Evolutionary conservation across 2,113 vertebrate species (phyloP).

Genomic region (Aplodontia rufa): DNA sequence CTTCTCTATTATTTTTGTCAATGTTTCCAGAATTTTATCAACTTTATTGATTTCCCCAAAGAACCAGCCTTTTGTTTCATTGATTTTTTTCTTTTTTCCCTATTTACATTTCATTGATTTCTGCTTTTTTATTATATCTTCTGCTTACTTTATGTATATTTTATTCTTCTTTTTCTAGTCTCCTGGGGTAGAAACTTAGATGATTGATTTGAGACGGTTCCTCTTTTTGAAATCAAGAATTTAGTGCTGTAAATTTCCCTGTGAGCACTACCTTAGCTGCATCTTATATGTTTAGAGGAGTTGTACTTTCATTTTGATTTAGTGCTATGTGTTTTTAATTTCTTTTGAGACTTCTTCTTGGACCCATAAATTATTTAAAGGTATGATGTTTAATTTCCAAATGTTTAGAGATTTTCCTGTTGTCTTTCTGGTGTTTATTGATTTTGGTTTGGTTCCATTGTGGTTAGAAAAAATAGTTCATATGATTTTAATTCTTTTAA

Average conservation of each 20-base stretch:
- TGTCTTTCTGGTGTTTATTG: not conserved
- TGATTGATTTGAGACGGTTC: not conserved
- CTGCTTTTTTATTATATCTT: not conserved
- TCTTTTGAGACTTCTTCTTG: not conserved
- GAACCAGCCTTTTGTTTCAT: not conserved
- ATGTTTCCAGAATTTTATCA: not conserved
- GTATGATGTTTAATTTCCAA: not conserved
- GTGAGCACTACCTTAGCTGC: not conserved
- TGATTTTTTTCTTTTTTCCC: not conserved
- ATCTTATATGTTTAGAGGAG: not conserved
- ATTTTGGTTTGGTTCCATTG: not conserved
- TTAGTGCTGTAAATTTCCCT: not conserved
- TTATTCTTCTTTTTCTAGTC: not conserved
- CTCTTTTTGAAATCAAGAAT: not conserved
- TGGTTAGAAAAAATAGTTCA: not conserved
- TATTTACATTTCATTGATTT: not conserved
- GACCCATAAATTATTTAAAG: not conserved
- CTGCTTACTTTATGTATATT: not conserved
- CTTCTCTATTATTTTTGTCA: not conserved
- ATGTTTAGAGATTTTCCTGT: not conserved
- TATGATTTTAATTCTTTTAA: not conserved
- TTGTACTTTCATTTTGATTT: not conserved
- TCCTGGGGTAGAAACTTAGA: not conserved
- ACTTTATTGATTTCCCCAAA: not conserved
- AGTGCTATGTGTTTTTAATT: not conserved